phyloP scores from a whole-genome alignment of 2,888 invertebrate genomes.

The Drosophila paranaensis region DNA sequence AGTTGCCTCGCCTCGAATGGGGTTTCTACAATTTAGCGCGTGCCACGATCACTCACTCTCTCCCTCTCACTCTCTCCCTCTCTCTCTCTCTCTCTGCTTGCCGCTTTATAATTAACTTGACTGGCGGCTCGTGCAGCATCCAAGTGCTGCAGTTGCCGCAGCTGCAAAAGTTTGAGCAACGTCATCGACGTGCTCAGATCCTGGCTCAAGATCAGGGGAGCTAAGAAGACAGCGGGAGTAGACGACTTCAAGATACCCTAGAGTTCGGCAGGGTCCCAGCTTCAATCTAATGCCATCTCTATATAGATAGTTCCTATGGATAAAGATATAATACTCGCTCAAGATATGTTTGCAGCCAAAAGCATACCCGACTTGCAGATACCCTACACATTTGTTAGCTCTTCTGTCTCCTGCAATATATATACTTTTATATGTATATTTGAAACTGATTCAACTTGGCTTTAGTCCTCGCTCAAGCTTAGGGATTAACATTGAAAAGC shows the following conservation, averaged over 20 bases:
- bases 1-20: conserved; percentile 4
- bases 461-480: not conserved
- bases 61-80: not conserved
- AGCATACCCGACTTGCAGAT: not conserved
- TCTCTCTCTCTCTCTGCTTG: conserved; percentile 8
- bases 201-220: too few species aligned
- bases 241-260: not conserved
- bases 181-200: not conserved
- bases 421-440: not conserved
- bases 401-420: too few species aligned
- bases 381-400: not conserved
- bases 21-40: conserved; percentile 52
- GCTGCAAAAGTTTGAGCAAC: conserved; percentile 27
- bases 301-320: not conserved
- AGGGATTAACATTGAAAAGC: not conserved
- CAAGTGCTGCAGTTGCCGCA: conserved; percentile 28
- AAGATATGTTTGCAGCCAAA: not conserved
- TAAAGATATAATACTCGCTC: not conserved
- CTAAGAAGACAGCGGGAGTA: accelerated
- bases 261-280: not conserved
- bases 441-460: not conserved
- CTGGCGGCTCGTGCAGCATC: conserved; percentile 50
- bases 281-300: not conserved
- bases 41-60: conserved; percentile 31
- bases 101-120: conserved; percentile 60